Base-by-base conservation (phyloP, 2,797 vertebrate species). In the Lophura swinhoii region DNA sequence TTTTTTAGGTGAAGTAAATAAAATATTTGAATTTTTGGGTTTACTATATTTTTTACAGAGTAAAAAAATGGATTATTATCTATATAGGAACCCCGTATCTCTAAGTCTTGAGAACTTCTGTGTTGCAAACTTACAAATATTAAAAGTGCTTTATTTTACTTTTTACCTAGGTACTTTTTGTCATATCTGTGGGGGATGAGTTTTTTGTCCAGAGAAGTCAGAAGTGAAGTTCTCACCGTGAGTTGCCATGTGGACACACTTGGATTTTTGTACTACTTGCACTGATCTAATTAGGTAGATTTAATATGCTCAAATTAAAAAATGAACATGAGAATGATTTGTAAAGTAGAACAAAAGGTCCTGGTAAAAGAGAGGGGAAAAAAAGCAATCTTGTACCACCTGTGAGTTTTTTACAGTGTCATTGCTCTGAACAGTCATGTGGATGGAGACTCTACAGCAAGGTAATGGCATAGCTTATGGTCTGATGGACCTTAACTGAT, bases 1-100 rank as follows among this genome's bases (percentile, higher is more conserved):
- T 98, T 98, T 98, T 98, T 97, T 98, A 98, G 98, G 94, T 97
- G 95, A 98, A 88, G 94, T 97, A 97, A 97, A 98, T 98, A 97
- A 70, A 98, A 97, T 97, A 98, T 98, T 98, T 98, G 97, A 98
- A 98, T 95, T 97, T 95, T 94, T 96, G 29, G 29, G 63, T 95
- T 95, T 97, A 76, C 82, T 95, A 96, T 88, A 88, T 39, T 84
- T 95, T 55, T 49, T 86, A 44, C 28, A 59, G 74, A 76, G 74
- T 82, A 83, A 85, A 95, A 37, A 37, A 94, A 20, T 72, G 16
- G 35, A 41, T 96, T 84, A 6, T 73, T 88, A 6, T 64, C 83
- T 73, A 87, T 67, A 17, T 39, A 76, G 67, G 77, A 83, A 60
- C 5, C 44, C 31, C 29, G 0, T 51, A 46, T 49, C 39, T 51